Evolutionary conservation across 2,888 invertebrate species (phyloP), one percentile per base, ranked within the genome.

Genomic region (Heteromyza rotundicornis): DNA sequence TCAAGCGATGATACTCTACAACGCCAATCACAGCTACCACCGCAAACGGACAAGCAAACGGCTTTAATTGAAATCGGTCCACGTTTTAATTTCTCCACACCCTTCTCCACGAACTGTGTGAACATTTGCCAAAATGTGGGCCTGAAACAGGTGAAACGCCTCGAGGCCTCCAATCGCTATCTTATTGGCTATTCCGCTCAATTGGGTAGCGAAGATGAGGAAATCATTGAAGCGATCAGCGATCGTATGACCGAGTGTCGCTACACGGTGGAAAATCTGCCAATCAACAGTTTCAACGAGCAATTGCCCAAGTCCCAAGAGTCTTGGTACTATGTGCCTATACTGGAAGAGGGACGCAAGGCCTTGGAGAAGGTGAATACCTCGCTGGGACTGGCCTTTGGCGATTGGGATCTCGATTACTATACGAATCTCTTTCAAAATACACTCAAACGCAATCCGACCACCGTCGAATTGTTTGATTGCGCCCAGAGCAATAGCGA

Each of bases 401-500:
- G 96, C 81, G 88, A 91, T 59, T 95, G 94, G 89, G 98, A 98
- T 81, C 85, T 97, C 75, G 90, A 94, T 63, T 96, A 92, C 80
- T 98, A 98, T 79, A 92, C 92, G 64, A 87, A 94, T 75, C 84
- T 98, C 62, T 98, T 98, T 84, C 86, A 87, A 64, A 88, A 92
- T 65, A 89, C 92, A 70, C 83, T 96, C 20, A 90, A 92, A 73
- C 87, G 97, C 59, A 94, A 98, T 84, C 98, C 98, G 19, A 98
- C 98, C 0, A 96, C 94, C 78, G 97, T 98, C 0, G 98, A 99
- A 81, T 90, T 97, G 74, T 98, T 98, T 84, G 98, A 98, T 85
- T 88, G 98, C 70, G 98, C 98, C 2, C 98, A 99, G 83, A 96
- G 96, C 27, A 98, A 98, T 81, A 96, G 97, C 82, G 98, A 99